Conservation (phyloP, 2,888 invertebrate genomes). For the Kuschelorhynchus macadamiae region DNA sequence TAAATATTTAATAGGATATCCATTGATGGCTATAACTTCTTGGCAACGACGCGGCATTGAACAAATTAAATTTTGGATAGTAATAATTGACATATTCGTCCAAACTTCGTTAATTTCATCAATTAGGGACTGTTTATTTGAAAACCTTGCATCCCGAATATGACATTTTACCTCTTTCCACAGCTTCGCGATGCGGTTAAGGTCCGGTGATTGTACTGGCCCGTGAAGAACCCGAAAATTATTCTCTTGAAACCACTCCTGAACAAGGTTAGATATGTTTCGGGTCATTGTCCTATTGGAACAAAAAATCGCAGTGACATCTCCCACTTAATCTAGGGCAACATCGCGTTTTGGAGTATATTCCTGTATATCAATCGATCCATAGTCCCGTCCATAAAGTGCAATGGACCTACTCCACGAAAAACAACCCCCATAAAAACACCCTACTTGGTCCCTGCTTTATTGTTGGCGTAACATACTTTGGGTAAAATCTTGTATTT, state of each 20-base stretch:
- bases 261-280: conserved; percentile 3
- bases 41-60: no score
- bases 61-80: no score
- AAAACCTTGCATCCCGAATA: not conserved
- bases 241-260: not conserved
- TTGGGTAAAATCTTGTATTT: not conserved
- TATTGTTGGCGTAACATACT: conserved; percentile 8
- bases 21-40: no score
- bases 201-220: conserved; percentile 14
- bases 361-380: not conserved
- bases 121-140: conserved; percentile 3
- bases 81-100: no score
- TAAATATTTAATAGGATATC: no score
- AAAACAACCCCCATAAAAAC: conserved; percentile 11
- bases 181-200: conserved; percentile 9
- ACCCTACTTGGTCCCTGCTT: conserved; percentile 5
- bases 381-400: conserved; percentile 8
- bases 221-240: conserved; percentile 10
- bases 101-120: conserved; percentile 15
- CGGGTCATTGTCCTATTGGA: conserved; percentile 1
- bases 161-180: conserved; percentile 13
- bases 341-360: conserved; percentile 5
- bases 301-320: not conserved
- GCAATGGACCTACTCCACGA: conserved; percentile 9
- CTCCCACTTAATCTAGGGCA: conserved; percentile 1